Conservation (phyloP, 1,140 invertebrate species). For the Archivesica marissinica region DNA sequence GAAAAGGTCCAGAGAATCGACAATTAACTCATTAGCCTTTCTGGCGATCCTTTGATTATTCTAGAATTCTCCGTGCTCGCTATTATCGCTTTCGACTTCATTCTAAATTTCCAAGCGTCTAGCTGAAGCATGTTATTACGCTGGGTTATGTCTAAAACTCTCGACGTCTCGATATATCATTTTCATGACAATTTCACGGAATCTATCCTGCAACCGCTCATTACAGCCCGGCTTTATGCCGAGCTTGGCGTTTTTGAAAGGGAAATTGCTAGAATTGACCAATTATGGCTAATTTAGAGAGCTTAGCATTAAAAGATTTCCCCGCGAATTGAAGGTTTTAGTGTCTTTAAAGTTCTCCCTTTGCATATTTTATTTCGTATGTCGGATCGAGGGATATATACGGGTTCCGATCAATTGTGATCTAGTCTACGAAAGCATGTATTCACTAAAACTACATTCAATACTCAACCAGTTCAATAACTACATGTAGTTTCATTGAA, state of each 20-base stretch:
- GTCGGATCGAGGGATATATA: slow-evolving; percentile 3
- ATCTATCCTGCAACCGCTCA: slow-evolving; percentile 44
- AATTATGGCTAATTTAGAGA: slow-evolving; percentile 61
- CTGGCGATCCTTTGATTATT: slow-evolving; percentile 51
- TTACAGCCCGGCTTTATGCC: slow-evolving; percentile 54
- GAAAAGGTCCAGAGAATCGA: slow-evolving; percentile 49
- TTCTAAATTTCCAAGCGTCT: slow-evolving; percentile 55
- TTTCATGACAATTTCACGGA: slow-evolving; percentile 59
- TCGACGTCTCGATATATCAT: slow-evolving; percentile 61
- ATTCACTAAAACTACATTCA: too few species aligned
- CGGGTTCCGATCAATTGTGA: too few species aligned
- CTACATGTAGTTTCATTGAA: too few species aligned
- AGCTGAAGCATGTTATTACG: slow-evolving; percentile 48
- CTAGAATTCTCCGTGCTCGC: slow-evolving; percentile 26
- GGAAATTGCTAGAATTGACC: slow-evolving; percentile 59
- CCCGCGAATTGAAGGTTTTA: slow-evolving; percentile 57
- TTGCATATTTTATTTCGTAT: slow-evolving; percentile 39
- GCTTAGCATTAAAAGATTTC: slow-evolving; percentile 63
- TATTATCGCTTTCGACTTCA: slow-evolving; percentile 57
- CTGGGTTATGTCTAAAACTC: slow-evolving; percentile 54
- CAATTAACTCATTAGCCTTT: slow-evolving; percentile 57
- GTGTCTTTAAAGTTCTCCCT: slow-evolving; percentile 48
- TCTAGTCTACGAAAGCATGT: too few species aligned
- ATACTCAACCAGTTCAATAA: too few species aligned
- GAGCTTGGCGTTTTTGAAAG: slow-evolving; percentile 61